Evolutionary conservation across 1,140 invertebrate genomes (phyloP).

Genomic region (Habropoda laboriosa): DNA sequence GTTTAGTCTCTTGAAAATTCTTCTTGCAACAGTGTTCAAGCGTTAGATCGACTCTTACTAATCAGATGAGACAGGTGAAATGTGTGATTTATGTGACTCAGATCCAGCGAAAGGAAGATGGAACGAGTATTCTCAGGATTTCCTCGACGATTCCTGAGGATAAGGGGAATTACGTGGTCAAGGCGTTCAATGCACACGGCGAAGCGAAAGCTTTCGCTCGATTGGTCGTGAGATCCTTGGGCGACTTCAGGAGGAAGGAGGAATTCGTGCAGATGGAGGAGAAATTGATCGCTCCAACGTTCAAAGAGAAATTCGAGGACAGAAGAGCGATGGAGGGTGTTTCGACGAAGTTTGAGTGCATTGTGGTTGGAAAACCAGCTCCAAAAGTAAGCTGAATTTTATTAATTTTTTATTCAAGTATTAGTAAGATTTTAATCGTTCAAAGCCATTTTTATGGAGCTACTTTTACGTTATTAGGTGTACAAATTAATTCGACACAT

Average conservation of each 20-base stretch:
- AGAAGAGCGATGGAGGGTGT: constrained; percentile 81
- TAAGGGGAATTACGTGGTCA: constrained; percentile 89
- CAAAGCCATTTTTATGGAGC: no score
- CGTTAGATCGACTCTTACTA: neutral
- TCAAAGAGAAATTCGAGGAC: constrained; percentile 86
- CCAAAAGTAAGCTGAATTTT: constrained; percentile 83
- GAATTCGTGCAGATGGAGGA: constrained; percentile 83
- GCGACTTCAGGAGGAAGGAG: constrained; percentile 75
- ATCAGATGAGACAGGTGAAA: no score
- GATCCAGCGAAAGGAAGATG: constrained; percentile 81
- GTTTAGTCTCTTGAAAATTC: neutral
- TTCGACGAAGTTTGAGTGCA: constrained; percentile 87
- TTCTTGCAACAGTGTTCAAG: neutral
- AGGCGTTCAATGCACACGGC: constrained; percentile 87
- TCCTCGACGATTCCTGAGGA: constrained; percentile 84
- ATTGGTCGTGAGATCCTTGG: constrained; percentile 86
- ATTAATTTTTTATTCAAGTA: neutral
- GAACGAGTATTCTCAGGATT: constrained; percentile 84
- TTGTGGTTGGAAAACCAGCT: constrained; percentile 86
- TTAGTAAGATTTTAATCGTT: no score
- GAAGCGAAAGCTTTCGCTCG: constrained; percentile 91
- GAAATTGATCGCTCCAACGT: constrained; percentile 84
- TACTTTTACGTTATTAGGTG: no score
- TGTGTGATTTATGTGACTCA: constrained; percentile 63
- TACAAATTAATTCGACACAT: no score